These are phyloP conservation scores for Trachemys scripta DNA, from an alignment of 2,113 vertebrate species.

Conservation along the genomic window DNA sequence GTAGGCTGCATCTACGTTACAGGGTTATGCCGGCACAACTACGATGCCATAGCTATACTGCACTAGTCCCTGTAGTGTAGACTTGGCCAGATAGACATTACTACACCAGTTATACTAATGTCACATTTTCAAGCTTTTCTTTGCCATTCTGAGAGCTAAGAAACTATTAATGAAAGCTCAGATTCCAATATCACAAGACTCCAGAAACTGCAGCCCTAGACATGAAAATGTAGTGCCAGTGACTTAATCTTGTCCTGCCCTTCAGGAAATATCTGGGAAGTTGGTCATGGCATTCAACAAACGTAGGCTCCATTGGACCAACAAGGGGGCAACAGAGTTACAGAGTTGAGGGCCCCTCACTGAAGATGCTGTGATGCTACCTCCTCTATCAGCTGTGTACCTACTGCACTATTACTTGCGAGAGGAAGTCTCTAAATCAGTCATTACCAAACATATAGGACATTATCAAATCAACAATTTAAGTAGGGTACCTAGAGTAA, in stretches of 20 bases:
- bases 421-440: not conserved
- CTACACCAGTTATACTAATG: not conserved
- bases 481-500: not conserved
- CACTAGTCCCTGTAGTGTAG: no score
- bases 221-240: not conserved
- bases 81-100: not conserved
- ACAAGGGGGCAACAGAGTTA: not conserved
- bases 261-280: not conserved
- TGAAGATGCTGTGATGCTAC: not conserved
- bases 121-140: not conserved
- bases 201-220: not conserved
- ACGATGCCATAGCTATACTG: no score
- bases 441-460: not conserved
- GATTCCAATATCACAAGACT: not conserved
- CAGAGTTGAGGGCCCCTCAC: not conserved
- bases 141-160: rapidly evolving
- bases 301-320: not conserved
- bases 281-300: not conserved
- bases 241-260: not conserved
- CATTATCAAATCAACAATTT: not conserved
- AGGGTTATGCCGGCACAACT: no score
- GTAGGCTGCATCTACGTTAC: no score
- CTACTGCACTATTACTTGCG: not conserved
- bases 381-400: not conserved
- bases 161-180: not conserved